These are phyloP conservation scores for Eriosoma lanigerum DNA, from an alignment of 1,140 invertebrate species.

Conservation along the genomic window DNA sequence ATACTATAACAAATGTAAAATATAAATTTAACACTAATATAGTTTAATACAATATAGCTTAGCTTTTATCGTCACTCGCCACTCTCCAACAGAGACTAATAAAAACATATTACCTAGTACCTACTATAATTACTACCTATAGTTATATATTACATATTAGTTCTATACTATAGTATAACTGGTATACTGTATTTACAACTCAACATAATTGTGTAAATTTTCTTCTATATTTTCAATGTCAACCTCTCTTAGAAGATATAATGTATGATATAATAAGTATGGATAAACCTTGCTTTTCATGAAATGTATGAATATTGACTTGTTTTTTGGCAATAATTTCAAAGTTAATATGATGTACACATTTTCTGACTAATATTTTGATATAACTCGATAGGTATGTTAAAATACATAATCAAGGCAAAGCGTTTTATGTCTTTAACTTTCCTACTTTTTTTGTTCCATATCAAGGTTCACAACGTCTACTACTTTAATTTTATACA, in stretches of 20 bases:
- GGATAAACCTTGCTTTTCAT: conserved; percentile 15
- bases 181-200: background rate
- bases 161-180: background rate
- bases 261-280: background rate
- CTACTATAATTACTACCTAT: too few relatives aligned
- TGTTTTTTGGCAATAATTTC: background rate
- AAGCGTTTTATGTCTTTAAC: background rate
- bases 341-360: conserved; percentile 2
- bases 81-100: too few relatives aligned
- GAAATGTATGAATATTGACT: conserved; percentile 15
- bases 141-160: background rate
- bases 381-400: background rate
- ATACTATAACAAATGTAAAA: too few relatives aligned
- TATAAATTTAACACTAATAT: too few relatives aligned
- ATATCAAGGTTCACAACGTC: background rate
- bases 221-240: conserved; percentile 21
- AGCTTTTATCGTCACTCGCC: too few relatives aligned
- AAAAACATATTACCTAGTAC: too few relatives aligned
- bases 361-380: conserved; percentile 10
- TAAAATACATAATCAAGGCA: background rate
- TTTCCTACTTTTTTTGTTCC: background rate
- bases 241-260: conserved; percentile 9
- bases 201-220: background rate
- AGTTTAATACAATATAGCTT: too few relatives aligned
- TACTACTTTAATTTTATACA: background rate